Conservation (phyloP, 2,888 invertebrate species). For the Plebejus melissa region DNA sequence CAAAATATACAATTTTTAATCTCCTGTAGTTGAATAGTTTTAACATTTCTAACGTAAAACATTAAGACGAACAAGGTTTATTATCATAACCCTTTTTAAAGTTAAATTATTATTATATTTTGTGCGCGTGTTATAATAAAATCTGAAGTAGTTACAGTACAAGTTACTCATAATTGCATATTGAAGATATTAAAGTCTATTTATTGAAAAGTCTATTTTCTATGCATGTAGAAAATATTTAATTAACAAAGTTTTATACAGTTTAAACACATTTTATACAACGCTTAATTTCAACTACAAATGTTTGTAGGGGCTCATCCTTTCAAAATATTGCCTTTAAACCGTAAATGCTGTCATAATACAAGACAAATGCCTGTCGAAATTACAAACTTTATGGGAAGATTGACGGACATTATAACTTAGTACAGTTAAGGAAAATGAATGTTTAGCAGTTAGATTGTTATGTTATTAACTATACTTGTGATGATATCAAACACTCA, state of each 20-base stretch:
- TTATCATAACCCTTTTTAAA: no score
- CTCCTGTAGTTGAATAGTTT: no score
- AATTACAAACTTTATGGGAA: neutral
- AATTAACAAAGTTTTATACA: neutral
- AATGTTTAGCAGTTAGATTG: neutral
- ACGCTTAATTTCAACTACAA: neutral
- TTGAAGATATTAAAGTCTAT: neutral
- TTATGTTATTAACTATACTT: neutral
- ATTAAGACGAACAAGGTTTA: no score
- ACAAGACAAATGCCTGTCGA: constrained; percentile 1
- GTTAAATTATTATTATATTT: no score
- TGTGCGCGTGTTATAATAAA: no score
- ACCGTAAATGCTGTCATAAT: neutral
- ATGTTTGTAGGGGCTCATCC: neutral
- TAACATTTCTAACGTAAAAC: no score
- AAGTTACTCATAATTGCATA: neutral
- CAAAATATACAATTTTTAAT: no score
- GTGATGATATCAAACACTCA: no score
- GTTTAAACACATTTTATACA: neutral
- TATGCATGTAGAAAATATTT: no score
- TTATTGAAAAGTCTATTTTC: no score
- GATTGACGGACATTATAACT: neutral
- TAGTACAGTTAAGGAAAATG: neutral
- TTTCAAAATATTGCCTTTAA: neutral
- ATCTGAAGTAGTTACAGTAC: no score